Percentiles rank a stretch among this genome's conserved stretches.
Evolutionary conservation across 1,140 invertebrate species (phyloP).

Genomic region (Bombus affinis): DNA sequence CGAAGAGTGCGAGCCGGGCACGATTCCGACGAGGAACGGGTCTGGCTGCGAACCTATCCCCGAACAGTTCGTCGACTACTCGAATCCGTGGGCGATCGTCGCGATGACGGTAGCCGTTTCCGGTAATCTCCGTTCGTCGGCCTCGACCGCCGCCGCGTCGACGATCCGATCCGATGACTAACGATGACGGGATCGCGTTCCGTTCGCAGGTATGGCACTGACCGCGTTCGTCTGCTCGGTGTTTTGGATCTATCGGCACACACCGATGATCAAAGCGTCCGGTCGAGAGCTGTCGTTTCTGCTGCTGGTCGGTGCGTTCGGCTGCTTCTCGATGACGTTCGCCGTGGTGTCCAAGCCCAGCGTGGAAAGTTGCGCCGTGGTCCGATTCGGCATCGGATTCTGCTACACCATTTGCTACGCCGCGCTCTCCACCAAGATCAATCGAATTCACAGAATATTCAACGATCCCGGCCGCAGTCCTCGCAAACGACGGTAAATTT

Average conservation of each 20-base stretch:
- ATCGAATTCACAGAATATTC: constrained; percentile 85
- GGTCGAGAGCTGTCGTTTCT: constrained; percentile 81
- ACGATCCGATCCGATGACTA: no score
- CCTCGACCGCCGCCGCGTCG: no score
- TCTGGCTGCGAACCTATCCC: constrained; percentile 82
- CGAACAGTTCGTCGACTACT: constrained; percentile 83
- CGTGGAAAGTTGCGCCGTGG: constrained; percentile 81
- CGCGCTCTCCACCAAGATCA: constrained; percentile 85
- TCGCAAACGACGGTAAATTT: constrained; percentile 73
- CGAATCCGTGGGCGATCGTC: constrained; percentile 83
- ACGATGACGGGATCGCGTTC: neutral
- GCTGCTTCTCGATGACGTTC: constrained; percentile 84
- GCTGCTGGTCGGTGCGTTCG: constrained; percentile 80
- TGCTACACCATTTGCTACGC: constrained; percentile 84
- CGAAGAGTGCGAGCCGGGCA: constrained; percentile 83
- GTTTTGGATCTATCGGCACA: constrained; percentile 84
- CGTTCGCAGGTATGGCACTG: constrained; percentile 76
- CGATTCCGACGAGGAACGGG: constrained; percentile 76
- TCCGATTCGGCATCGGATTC: constrained; percentile 84
- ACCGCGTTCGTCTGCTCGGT: constrained; percentile 86
- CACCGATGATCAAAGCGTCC: constrained; percentile 85
- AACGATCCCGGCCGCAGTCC: constrained; percentile 74
- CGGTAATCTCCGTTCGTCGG: constrained; percentile 41
- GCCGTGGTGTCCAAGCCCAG: constrained; percentile 83
- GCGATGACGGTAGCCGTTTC: constrained; percentile 81